Evolutionary conservation across 2,797 vertebrate genomes (phyloP), one percentile per base, ranked within the genome.

Genomic region (Takifugu ocellatus): DNA sequence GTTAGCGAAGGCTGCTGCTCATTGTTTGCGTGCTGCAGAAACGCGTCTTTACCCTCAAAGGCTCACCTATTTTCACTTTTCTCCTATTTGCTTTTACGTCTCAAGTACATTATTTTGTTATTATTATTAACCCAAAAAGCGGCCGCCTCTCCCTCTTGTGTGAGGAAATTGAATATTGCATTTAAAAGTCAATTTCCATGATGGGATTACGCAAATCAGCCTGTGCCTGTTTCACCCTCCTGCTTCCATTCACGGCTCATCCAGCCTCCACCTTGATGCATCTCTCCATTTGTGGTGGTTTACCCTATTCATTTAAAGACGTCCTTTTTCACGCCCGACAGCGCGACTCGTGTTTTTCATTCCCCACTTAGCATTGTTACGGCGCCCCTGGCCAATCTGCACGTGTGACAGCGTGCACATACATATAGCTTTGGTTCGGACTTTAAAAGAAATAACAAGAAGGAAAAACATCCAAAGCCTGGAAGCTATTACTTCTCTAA

Each of bases 131-230:
- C 77, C 57, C 82, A 84, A 84, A 85, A 85, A 84, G 82, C 75
- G 52, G 17, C 66, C 42, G 68, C 51, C 58, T 64, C 57, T 39
- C 54, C 45, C 74, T 63, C 79, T 56, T 52, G 55, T 69, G 77
- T 78, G 75, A 49, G 48, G 64, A 90, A 91, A 92, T 90, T 90
- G 88, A 91, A 92, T 91, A 88, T 91, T 89, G 85, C 86, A 87
- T 91, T 92, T 92, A 90, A 91, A 91, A 92, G 87, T 89, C 84
- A 88, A 90, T 92, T 92, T 91, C 78, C 80, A 80, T 82, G 77
- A 91, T 84, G 81, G 90, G 86, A 90, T 92, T 90, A 92, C 81
- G 74, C 88, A 91, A 91, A 92, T 92, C 85, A 91, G 83, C 66
- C 79, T 73, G 76, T 84, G 72, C 74, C 71, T 61, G 70, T 79